phyloP scores from a whole-genome alignment of 2,797 vertebrate genomes.

The Danionella dracula region DNA sequence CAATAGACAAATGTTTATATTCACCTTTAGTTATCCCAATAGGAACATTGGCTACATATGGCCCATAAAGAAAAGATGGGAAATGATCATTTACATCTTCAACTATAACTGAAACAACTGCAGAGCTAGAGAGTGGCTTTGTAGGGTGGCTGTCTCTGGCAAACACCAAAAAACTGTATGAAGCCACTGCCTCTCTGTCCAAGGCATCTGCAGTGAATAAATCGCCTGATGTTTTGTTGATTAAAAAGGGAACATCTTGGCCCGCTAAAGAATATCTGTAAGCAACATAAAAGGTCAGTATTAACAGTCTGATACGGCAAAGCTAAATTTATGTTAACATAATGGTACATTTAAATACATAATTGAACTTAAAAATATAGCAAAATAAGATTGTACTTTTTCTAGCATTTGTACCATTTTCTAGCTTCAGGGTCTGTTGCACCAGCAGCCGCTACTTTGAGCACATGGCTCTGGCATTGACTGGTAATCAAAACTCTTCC shows the following conservation, averaged over 20 bases:
- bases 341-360: no score
- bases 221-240: constrained; percentile 66
- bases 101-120: constrained; percentile 60
- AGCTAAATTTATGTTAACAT: no score
- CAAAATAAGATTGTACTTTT: no score
- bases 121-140: constrained; percentile 61
- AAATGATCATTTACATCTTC: constrained; percentile 69
- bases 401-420: no score
- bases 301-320: no score
- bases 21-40: constrained; percentile 56
- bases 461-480: no score
- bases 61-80: constrained; percentile 68
- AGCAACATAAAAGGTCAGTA: not conserved
- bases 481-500: no score
- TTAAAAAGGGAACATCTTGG: constrained; percentile 56
- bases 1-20: not conserved
- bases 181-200: constrained; percentile 62
- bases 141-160: constrained; percentile 57
- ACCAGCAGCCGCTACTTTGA: no score
- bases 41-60: constrained; percentile 69
- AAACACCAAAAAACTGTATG: constrained; percentile 61
- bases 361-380: no score
- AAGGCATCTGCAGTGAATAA: constrained; percentile 58
- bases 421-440: no score
- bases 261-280: constrained; percentile 64